Conservation (phyloP, 64 coral and sea anemone genomes). For the Dendronephthya gigantea region DNA sequence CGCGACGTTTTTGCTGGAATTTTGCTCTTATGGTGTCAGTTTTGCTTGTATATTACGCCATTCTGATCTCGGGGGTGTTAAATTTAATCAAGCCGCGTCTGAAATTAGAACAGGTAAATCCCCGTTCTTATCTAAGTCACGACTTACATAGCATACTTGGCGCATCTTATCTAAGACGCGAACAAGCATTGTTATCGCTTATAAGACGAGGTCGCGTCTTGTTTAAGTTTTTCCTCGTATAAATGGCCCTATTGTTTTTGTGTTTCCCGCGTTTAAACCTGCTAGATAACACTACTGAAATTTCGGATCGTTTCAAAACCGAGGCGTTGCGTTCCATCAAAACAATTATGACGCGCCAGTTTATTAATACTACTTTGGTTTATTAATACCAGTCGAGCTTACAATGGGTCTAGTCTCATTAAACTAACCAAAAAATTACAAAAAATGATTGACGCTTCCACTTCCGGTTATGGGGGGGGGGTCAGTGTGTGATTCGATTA, state of each 20-base stretch:
- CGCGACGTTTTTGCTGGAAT: too few relatives aligned
- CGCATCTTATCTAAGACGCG: too few relatives aligned
- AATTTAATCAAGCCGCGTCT: too few relatives aligned
- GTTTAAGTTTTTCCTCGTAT: too few relatives aligned
- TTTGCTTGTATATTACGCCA: too few relatives aligned
- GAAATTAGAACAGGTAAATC: too few relatives aligned
- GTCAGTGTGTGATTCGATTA: background rate
- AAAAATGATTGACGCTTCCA: background rate
- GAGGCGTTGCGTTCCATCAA: background rate
- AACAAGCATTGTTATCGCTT: too few relatives aligned
- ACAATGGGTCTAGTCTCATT: background rate
- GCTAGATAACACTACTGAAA: background rate
- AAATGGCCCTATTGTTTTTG: background rate
- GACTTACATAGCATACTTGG: too few relatives aligned
- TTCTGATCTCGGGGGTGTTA: too few relatives aligned
- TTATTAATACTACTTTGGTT: background rate
- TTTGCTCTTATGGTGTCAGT: too few relatives aligned
- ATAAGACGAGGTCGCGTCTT: too few relatives aligned
- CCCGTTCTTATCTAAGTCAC: too few relatives aligned
- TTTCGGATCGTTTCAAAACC: background rate
- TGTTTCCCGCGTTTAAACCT: background rate
- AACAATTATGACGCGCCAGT: background rate
- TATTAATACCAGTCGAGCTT: background rate
- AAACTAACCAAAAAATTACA: background rate
- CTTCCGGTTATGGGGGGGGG: background rate